These are phyloP conservation scores for Labia minor DNA, from an alignment of 2,888 invertebrate species.

Conservation along the genomic window DNA sequence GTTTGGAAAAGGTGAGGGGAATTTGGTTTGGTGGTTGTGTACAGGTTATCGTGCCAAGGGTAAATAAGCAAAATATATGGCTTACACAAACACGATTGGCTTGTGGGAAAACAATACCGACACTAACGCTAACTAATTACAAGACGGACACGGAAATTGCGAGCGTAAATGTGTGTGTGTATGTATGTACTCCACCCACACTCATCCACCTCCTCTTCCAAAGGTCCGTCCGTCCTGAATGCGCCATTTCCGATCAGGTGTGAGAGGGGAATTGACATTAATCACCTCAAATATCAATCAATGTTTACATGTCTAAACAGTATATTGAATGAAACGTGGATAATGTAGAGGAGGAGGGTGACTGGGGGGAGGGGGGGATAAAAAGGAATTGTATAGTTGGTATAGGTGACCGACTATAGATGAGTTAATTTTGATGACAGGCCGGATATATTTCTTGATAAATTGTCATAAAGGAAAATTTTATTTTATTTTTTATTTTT, in stretches of 20 bases:
- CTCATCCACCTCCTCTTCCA: too few species aligned
- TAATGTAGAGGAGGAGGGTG: not conserved
- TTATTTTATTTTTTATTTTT: too few species aligned
- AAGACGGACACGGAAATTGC: conserved; percentile 7
- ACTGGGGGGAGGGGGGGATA: not conserved
- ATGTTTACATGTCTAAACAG: conserved; percentile 13
- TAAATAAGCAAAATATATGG: not conserved
- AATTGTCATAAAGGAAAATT: not conserved
- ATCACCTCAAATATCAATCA: conserved; percentile 13
- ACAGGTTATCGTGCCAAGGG: not conserved
- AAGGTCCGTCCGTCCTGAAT: conserved; percentile 2
- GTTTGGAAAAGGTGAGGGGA: not conserved
- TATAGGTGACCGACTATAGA: too few species aligned
- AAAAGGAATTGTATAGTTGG: too few species aligned
- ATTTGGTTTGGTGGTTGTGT: not conserved
- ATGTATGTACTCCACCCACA: not conserved
- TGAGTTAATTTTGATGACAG: not conserved
- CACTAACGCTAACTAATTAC: conserved; percentile 13
- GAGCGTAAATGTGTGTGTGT: not conserved
- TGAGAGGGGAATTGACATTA: not conserved
- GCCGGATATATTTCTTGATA: not conserved
- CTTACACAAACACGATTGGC: conserved; percentile 5
- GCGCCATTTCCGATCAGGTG: not conserved
- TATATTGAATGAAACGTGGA: not conserved
- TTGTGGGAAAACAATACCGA: not conserved